phyloP scores from a whole-genome alignment of 2,797 vertebrate species.

The Merluccius polli region DNA sequence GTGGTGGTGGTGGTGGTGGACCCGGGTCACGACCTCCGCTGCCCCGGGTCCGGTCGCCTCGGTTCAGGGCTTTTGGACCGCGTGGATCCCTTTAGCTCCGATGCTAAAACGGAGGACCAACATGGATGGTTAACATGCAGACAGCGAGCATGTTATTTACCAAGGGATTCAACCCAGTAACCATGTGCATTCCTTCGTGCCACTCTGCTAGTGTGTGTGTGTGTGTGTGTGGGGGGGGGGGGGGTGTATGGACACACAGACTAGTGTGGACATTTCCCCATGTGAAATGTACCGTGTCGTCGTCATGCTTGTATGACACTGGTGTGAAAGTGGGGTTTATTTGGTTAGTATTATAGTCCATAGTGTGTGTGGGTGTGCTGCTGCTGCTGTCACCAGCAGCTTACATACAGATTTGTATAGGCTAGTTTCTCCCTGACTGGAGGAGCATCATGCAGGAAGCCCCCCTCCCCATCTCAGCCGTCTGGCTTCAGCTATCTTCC shows the following conservation, averaged over 20 bases:
- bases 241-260: not conserved
- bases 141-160: not conserved
- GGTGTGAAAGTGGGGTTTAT: slow-evolving; percentile 36
- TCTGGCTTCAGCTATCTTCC: slow-evolving; percentile 38
- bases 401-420: slow-evolving; percentile 41
- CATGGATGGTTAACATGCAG: not conserved
- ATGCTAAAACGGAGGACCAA: not conserved
- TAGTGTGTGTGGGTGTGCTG: not conserved
- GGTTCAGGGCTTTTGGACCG: not conserved
- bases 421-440: slow-evolving; percentile 36
- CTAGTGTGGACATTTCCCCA: not conserved
- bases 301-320: not conserved
- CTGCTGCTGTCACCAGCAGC: slow-evolving; percentile 30
- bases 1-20: no score
- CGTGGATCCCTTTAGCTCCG: slow-evolving; percentile 8
- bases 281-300: not conserved
- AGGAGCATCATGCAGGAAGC: slow-evolving; percentile 19
- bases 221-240: not conserved
- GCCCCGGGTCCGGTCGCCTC: slow-evolving; percentile 4
- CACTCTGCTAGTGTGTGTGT: slow-evolving; percentile 4
- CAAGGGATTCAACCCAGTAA: slow-evolving; percentile 7
- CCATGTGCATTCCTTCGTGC: slow-evolving; percentile 12
- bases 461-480: slow-evolving; percentile 35
- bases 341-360: slow-evolving; percentile 14
- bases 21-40: slow-evolving; percentile 14